Conservation (phyloP, 2,888 invertebrate genomes). For the Boloria selene region DNA sequence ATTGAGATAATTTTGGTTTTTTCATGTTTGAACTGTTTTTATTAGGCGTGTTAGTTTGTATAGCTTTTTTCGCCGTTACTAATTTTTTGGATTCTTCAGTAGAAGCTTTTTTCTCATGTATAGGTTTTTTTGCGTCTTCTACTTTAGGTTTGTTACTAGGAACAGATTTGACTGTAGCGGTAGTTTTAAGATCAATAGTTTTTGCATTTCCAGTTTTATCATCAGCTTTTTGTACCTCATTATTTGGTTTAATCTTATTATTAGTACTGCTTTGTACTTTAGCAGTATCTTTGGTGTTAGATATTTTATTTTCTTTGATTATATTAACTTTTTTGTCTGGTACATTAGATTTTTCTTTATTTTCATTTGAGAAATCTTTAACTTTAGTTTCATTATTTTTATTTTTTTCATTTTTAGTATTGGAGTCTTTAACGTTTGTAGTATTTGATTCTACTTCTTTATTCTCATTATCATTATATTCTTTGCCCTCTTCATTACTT, state of each 20-base stretch:
- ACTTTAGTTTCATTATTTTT: neutral
- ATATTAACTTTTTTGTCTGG: neutral
- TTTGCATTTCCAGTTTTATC: neutral
- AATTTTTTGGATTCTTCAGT: neutral
- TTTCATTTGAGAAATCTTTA: neutral
- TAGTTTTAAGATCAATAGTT: neutral
- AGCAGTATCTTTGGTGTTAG: neutral
- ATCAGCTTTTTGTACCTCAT: neutral
- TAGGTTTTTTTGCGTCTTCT: conserved; percentile 2
- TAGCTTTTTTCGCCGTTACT: conserved; percentile 1
- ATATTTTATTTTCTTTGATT: neutral
- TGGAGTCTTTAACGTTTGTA: neutral
- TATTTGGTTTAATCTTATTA: neutral
- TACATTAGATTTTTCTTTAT: neutral
- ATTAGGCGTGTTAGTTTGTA: neutral
- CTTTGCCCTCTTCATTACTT: conserved; percentile 13
- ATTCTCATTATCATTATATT: conserved; percentile 3
- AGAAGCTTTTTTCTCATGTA: neutral
- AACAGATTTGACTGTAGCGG: neutral
- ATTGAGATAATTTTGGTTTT: conserved; percentile 8
- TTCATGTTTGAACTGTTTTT: neutral
- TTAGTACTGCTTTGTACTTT: neutral
- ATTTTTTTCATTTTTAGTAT: neutral
- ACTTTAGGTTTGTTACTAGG: neutral
- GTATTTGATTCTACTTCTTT: conserved; percentile 15